Conservation (phyloP, 2,113 vertebrate genomes). For the Cyprinodon variegatus region DNA sequence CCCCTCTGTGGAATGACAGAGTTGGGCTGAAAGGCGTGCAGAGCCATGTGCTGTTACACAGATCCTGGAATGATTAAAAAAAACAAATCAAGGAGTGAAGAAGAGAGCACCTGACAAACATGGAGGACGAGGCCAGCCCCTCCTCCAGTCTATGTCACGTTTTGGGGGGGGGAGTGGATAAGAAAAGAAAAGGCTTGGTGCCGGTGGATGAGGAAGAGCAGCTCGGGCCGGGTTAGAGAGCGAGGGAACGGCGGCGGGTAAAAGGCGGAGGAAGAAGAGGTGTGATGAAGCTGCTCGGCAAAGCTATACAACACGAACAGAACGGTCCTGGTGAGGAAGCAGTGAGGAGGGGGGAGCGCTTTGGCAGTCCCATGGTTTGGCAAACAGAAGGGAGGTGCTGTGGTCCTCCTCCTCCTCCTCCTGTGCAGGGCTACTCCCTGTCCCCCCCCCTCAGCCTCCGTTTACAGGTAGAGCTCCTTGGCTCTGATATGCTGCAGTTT, state of each 20-base stretch:
- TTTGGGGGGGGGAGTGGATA: not conserved
- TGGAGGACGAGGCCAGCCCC: constrained; percentile 81
- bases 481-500: constrained; percentile 94
- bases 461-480: constrained; percentile 94
- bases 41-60: constrained; percentile 40
- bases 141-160: constrained; percentile 71
- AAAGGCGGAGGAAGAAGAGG: constrained; percentile 44
- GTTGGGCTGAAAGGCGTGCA: constrained; percentile 51
- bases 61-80: constrained; percentile 54
- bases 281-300: constrained; percentile 54
- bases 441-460: constrained; percentile 21
- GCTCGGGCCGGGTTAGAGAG: constrained; percentile 30
- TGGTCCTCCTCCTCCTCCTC: constrained; percentile 49
- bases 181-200: constrained; percentile 6
- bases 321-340: constrained; percentile 58
- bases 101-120: constrained; percentile 71
- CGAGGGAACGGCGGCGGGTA: constrained; percentile 8
- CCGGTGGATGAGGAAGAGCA: constrained; percentile 7
- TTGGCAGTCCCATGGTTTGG: constrained; percentile 56
- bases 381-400: constrained; percentile 31
- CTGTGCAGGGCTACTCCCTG: constrained; percentile 39
- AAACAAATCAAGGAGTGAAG: not conserved
- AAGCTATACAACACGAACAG: constrained; percentile 76
- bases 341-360: constrained; percentile 24
- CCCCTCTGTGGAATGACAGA: constrained; percentile 70